phyloP scores from a whole-genome alignment of 2,797 vertebrate species.

The Lagodon rhomboides region DNA sequence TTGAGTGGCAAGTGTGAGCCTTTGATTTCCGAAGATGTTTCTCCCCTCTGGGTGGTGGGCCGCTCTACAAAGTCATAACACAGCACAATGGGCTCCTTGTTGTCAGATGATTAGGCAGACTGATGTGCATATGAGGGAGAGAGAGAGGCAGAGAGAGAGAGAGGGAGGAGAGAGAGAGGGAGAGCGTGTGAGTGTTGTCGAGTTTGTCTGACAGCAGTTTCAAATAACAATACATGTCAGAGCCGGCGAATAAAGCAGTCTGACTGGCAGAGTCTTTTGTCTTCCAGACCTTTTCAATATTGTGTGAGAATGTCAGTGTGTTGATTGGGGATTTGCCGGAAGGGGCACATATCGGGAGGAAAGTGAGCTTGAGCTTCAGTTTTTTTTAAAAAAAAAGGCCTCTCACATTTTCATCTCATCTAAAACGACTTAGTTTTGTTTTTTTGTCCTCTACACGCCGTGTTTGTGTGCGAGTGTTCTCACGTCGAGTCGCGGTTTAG shows the following conservation, averaged over 20 bases:
- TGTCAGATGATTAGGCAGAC: constrained; percentile 80
- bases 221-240: constrained; percentile 82
- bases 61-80: constrained; percentile 79
- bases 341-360: constrained; percentile 54
- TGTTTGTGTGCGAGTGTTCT: constrained; percentile 4
- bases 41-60: constrained; percentile 73
- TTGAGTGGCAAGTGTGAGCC: constrained; percentile 68
- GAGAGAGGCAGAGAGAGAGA: background rate
- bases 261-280: constrained; percentile 78
- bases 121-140: constrained; percentile 32
- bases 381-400: constrained; percentile 24
- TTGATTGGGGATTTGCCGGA: constrained; percentile 75
- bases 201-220: constrained; percentile 79
- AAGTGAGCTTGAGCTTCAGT: constrained; percentile 59
- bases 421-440: constrained; percentile 41
- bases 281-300: constrained; percentile 77
- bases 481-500: constrained; percentile 41
- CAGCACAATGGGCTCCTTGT: constrained; percentile 81
- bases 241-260: constrained; percentile 69
- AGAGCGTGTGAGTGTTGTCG: constrained; percentile 52
- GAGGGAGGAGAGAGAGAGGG: background rate
- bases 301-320: constrained; percentile 74
- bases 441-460: background rate
- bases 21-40: constrained; percentile 76
- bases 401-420: constrained; percentile 44